Evolutionary conservation across 2,888 invertebrate species (phyloP).

Genomic region (Autographa gamma): DNA sequence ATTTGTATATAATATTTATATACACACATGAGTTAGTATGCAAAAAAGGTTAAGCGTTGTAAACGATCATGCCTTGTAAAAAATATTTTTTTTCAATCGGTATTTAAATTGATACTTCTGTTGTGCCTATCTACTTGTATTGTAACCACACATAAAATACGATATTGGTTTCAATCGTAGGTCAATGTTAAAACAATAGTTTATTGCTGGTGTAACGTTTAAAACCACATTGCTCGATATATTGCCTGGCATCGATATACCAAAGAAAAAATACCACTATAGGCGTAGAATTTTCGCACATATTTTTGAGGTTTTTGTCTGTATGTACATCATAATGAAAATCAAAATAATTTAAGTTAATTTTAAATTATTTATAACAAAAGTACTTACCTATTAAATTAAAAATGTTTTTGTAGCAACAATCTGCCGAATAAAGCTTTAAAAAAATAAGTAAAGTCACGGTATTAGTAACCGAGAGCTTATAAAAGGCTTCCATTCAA

Average conservation of each 20-base stretch:
- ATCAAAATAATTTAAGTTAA: no score
- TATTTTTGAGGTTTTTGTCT: no score
- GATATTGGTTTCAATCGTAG: constrained; percentile 21
- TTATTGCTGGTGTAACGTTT: constrained; percentile 18
- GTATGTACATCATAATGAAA: no score
- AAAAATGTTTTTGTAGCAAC: no score
- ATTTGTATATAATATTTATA: no score
- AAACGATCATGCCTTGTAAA: not conserved
- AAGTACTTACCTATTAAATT: no score
- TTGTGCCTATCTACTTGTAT: not conserved
- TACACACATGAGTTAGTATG: no score
- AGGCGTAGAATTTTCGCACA: no score
- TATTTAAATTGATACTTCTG: constrained; percentile 10
- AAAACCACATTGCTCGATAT: constrained; percentile 13
- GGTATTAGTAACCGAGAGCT: not conserved
- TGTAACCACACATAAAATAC: constrained; percentile 36
- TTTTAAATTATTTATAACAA: no score
- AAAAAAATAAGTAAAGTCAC: not conserved
- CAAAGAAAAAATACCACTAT: not conserved
- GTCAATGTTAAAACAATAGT: constrained; percentile 34
- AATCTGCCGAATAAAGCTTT: not conserved
- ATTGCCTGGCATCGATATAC: not conserved
- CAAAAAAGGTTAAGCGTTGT: no score
- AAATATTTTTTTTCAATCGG: not conserved
- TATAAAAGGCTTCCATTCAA: constrained; percentile 44